Percentiles rank a stretch among this genome's conserved stretches.
These are phyloP conservation scores for Muschampia plurimacula DNA, from an alignment of 2,888 invertebrate species.

Conservation along the genomic window DNA sequence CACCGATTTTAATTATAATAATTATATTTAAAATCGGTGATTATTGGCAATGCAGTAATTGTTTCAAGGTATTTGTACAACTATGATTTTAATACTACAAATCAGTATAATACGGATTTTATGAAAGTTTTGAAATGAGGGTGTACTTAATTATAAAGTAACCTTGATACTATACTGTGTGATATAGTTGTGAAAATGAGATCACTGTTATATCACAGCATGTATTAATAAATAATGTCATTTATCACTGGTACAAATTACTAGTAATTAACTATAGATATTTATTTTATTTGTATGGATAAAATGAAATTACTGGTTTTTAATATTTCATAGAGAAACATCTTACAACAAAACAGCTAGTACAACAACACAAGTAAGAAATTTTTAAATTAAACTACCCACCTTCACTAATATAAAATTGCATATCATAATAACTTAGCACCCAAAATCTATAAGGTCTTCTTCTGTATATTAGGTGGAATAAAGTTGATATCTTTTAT, in stretches of 20 bases:
- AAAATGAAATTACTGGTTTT: background rate
- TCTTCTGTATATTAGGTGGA: background rate
- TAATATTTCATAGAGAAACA: background rate
- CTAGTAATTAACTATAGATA: background rate
- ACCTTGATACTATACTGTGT: conserved; percentile 32
- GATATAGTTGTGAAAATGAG: conserved; percentile 51
- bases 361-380: background rate
- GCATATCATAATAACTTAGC: conserved; percentile 28
- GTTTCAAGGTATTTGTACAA: conserved; percentile 22
- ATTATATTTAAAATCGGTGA: conserved; percentile 5
- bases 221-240: conserved; percentile 26
- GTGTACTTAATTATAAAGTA: conserved; percentile 35
- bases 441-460: conserved; percentile 25
- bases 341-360: background rate
- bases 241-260: conserved; percentile 39
- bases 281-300: background rate
- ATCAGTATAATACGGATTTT: conserved; percentile 1
- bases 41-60: conserved; percentile 4
- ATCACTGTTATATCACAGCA: conserved; percentile 55
- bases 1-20: conserved; percentile 17
- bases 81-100: background rate
- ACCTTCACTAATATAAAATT: conserved; percentile 20
- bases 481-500: background rate
- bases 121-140: background rate
- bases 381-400: conserved; percentile 16